phyloP scores from a whole-genome alignment of 2,113 vertebrate genomes.

The Istiophorus platypterus region DNA sequence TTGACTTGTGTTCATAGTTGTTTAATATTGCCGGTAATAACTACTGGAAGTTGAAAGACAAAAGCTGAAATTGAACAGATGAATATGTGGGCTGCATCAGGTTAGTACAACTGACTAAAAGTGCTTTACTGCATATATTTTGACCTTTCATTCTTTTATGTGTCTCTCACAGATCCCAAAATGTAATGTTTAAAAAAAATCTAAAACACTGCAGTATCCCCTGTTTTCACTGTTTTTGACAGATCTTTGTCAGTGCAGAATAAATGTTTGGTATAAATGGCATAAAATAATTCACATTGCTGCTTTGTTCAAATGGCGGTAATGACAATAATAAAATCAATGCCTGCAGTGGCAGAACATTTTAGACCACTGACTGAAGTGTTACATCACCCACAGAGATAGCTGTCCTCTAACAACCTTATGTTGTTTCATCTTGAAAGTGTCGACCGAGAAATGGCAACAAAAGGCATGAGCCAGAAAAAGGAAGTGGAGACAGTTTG shows the following conservation, averaged over 20 bases:
- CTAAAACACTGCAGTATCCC: too few relatives aligned
- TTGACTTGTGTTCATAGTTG: neutral
- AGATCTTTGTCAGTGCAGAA: too few relatives aligned
- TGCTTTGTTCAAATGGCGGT: constrained; percentile 5
- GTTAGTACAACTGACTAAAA: too few relatives aligned
- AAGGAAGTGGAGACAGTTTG: constrained; percentile 4
- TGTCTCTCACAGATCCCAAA: too few relatives aligned
- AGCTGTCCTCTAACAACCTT: constrained; percentile 15
- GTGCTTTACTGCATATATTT: too few relatives aligned
- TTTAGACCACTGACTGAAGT: neutral
- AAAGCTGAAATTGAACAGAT: neutral
- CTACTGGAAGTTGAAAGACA: neutral
- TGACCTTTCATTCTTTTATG: too few relatives aligned
- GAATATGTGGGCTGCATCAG: too few relatives aligned
- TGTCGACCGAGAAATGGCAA: constrained; percentile 7
- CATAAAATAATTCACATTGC: neutral
- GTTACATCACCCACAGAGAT: constrained; percentile 37
- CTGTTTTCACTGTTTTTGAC: too few relatives aligned
- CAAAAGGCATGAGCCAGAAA: neutral
- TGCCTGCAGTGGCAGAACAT: constrained; percentile 2
- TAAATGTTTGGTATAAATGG: neutral
- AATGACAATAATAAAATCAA: constrained; percentile 28
- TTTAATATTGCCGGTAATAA: neutral
- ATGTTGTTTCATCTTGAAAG: constrained; percentile 12
- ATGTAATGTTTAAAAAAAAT: too few relatives aligned